Percentiles rank a stretch among this genome's conserved stretches.
Evolutionary conservation across 2,113 vertebrate genomes (phyloP).

Genomic region (Oreochromis spilurus): DNA sequence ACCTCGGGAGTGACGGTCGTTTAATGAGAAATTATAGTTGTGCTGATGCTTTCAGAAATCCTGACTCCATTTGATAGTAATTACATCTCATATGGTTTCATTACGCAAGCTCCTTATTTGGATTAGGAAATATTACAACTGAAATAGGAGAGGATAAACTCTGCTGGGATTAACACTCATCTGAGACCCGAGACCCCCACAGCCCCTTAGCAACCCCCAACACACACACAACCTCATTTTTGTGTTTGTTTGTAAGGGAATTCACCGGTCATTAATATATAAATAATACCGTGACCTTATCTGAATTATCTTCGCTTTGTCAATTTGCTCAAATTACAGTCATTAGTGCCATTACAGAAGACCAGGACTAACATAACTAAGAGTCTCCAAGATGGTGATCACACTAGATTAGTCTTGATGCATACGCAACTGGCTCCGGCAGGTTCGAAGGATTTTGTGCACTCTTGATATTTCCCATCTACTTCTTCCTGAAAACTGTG

Average conservation of each 20-base stretch:
- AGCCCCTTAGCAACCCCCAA: not conserved
- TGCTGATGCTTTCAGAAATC: constrained; percentile 53
- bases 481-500: not conserved
- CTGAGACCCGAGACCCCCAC: not conserved
- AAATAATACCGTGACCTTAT: not conserved
- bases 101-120: constrained; percentile 27
- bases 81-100: constrained; percentile 58
- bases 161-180: constrained; percentile 22
- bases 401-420: not conserved
- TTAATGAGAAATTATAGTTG: constrained; percentile 62
- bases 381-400: not conserved
- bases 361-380: not conserved
- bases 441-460: not conserved
- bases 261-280: not conserved
- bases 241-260: not conserved
- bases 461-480: not conserved
- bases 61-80: constrained; percentile 38
- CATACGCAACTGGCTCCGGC: not conserved
- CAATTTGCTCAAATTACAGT: not conserved
- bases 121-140: constrained; percentile 48
- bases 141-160: constrained; percentile 28
- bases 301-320: not conserved
- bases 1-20: constrained; percentile 36
- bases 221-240: not conserved
- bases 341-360: not conserved